Evolutionary conservation across 2,113 vertebrate genomes (phyloP), one percentile per base, ranked within the genome.

Genomic region (Myodes glareolus): DNA sequence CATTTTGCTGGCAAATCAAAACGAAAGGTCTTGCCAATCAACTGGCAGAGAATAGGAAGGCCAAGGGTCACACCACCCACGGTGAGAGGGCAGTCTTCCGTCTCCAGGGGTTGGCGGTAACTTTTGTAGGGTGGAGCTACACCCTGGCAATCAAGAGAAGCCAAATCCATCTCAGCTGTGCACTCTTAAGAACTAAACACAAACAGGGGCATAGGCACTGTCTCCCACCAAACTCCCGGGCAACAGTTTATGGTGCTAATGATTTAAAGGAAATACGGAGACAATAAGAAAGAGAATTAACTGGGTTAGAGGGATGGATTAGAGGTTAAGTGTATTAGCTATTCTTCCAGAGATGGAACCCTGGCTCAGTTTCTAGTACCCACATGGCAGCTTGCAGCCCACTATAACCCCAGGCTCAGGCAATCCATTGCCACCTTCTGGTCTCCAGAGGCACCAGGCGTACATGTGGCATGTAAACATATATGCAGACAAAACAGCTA

Each of bases 1-100:
- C 39, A 8, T 68, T 93, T 90, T 96, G 86, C 94, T 84, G 68
- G 42, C 73, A 91, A 84, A 91, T 97, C 88, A 90, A 94, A 96
- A 95, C 11, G 45, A 90, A 94, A 96, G 42, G 33, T 8, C 89
- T 93, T 80, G 42, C 23, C 68, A 73, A 87, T 52, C 89, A 95
- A 21, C 33, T 75, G 55, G 55, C n/a, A 33, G 55, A 85, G 80
- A 94, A 96, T 58, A 95, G 42, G 7, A 78, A 91, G 65, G 67
- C 33, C 88, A 67, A 85, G 58, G 81, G 45, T 72, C 42, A 82
- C 68, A 80, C 36, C 63, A 27, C 45, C 55, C 42, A 55, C 36
- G 21, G 27, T 72, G 29, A 61, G 29, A 36, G 52, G 50, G n/a
- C 5, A 87, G 27, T 6, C 33, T 88, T 70, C 47, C 4, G 45